A percentile compares a stretch with the other conserved stretches of the same genome.
Conservation (phyloP, 2,797 vertebrate species). For the Astyanax mexicanus region DNA sequence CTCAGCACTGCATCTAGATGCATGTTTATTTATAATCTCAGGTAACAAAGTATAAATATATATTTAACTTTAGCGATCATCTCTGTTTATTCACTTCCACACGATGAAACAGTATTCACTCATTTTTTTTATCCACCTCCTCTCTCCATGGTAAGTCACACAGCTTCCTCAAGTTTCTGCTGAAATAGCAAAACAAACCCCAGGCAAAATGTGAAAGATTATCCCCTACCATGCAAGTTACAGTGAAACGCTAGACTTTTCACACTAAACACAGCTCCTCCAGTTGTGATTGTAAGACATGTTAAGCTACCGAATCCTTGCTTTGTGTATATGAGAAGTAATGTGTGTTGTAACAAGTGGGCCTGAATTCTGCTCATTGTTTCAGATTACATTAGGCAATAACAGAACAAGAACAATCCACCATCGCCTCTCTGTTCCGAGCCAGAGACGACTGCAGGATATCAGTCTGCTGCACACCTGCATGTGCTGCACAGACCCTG, state of each 20-base stretch:
- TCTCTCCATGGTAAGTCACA: conserved; percentile 80
- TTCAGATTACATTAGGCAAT: conserved; percentile 82
- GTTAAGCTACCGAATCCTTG: conserved; percentile 83
- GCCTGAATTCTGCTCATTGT: conserved; percentile 83
- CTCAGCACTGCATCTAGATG: conserved; percentile 66
- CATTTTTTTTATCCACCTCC: conserved; percentile 64
- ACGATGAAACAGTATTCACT: conserved; percentile 74
- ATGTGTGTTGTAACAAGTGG: conserved; percentile 84
- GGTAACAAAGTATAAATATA: conserved; percentile 75
- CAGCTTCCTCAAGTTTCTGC: conserved; percentile 82
- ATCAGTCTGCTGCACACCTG: conserved; percentile 56
- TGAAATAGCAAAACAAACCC: conserved; percentile 87
- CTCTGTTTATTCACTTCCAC: conserved; percentile 76
- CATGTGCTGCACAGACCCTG: conserved; percentile 34
- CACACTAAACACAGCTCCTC: conserved; percentile 81
- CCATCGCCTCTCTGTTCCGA: conserved; percentile 71
- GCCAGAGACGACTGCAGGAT: conserved; percentile 69
- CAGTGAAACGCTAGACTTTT: conserved; percentile 82
- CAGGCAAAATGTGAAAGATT: conserved; percentile 85
- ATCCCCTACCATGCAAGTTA: conserved; percentile 81
- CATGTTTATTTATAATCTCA: conserved; percentile 70
- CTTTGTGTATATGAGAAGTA: conserved; percentile 80
- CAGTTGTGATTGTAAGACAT: conserved; percentile 85
- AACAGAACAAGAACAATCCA: conserved; percentile 74
- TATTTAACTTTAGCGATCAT: conserved; percentile 72